Base-by-base conservation (phyloP, 2,113 vertebrate genomes). In the Neolamprologus devosi region DNA sequence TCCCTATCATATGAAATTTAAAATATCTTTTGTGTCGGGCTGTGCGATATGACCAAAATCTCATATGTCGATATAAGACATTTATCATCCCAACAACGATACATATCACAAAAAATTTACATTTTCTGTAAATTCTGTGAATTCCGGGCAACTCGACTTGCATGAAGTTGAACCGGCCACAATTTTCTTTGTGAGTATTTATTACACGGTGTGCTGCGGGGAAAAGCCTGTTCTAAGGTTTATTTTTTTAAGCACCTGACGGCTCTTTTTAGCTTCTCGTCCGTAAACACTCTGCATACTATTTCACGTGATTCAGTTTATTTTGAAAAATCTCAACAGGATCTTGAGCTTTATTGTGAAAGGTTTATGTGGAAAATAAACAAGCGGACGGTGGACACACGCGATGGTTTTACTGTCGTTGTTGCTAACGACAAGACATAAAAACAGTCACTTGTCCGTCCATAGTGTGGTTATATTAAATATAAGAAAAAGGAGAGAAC, bases 381-480 rank as follows among this genome's bases (percentile, higher is more conserved):
- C 8, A 60, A 17, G 28, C 8, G 14, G 1, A 0, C 2, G 1
- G 14, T 6, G 28, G 8, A 60, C 0, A 4, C 57, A 9, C 8
- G 5, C 5, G 2, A 30, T 30, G 26, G 57, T 17, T 58, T 58
- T 17, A 30, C 14, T 1, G 2, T 30, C 3, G 5, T 30, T 30
- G 57, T 17, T 17, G 8, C 57, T 58, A 58, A 30, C 2, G 5
- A 30, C 57, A 30, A 58, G 4, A 0, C 26, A 58, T 58, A 30
- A 58, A 30, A 58, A 30, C 55, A 58, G 26, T 58, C 8, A 1
- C 55, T 58, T 58, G 55, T 58, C 55, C 8, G 0, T 58, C 55
- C 14, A 9, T 30, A 55, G 54, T 55, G 54, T 26, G 54, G 7
- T 30, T 58, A 58, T 58, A 17, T 30, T 58, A 58, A 58, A 30